Base-by-base conservation (phyloP, 2,888 invertebrate species). In the Apotomis turbidana region DNA sequence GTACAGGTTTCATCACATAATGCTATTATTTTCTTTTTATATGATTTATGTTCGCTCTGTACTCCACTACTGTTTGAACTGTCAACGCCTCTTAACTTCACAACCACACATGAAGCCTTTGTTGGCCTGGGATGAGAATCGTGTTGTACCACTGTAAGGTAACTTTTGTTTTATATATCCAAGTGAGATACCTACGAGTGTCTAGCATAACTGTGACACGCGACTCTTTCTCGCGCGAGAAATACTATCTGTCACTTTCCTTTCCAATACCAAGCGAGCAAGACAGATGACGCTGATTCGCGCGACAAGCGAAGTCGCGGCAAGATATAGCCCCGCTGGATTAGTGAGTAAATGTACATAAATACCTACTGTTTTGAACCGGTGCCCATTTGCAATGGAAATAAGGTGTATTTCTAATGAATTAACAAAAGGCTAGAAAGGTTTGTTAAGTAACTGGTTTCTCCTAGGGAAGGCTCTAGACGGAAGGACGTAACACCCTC, bases 351-450 rank as follows among this genome's bases (percentile, higher is more conserved):
- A 59, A 59, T 68, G 8, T 68, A 67, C 57, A 66, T 57, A 54
- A 52, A 64, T 64, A 66, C 66, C 66, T 66, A 57, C 66, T 46
- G 46, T 46, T 64, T 55, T n/a, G 58, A 58, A 54, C 15, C 49
- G 38, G 75, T 74, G 76, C 81, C 75, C 74, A 77, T 86, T 87
- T 83, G 84, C 88, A 88, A 88, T 88, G 88, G 85, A 85, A 83
- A 89, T 85, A 77, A 76, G 80, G 74, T 80, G 79, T 83, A 85
- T 85, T 84, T 81, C 84, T 86, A 87, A 86, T 85, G 89, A 87
- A 88, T 89, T 87, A 86, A 89, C 89, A 85, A 87, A 86, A 83
- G 84, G 83, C 83, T 87, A 87, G 89, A 89, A 88, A 89, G 87
- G 81, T 76, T 80, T 75, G 71, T 76, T 79, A 77, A 77, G 73